Evolutionary conservation across 2,888 invertebrate species (phyloP).

Genomic region (Ophioninae sp.): DNA sequence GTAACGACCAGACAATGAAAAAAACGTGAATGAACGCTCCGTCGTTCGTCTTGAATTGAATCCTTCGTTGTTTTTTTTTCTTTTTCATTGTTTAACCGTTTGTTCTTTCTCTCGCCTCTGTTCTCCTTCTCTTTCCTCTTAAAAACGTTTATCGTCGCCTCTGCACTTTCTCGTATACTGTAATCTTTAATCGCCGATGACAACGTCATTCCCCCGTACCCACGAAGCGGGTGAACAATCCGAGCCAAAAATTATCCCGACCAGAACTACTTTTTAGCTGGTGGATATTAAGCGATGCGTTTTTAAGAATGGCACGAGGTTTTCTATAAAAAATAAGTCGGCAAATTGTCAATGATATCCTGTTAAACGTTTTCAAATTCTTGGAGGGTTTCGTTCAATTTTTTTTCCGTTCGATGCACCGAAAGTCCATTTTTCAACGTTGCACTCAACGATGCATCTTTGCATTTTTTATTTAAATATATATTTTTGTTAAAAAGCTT

Average conservation of each 20-base stretch:
- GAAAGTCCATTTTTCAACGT: background rate
- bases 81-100: constrained; percentile 15
- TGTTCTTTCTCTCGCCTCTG: background rate
- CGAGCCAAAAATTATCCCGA: constrained; percentile 8
- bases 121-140: constrained; percentile 8
- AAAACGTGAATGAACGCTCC: constrained; percentile 58
- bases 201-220: constrained; percentile 41
- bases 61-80: background rate
- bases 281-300: background rate
- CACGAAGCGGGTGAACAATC: constrained; percentile 44
- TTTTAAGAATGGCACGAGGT: background rate
- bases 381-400: background rate
- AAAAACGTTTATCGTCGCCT: constrained; percentile 1
- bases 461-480: too few relatives aligned
- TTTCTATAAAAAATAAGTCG: background rate
- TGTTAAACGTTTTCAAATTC: background rate
- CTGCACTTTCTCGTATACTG: constrained; percentile 14
- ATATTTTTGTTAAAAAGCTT: too few relatives aligned
- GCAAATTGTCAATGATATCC: background rate
- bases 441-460: too few relatives aligned
- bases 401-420: background rate
- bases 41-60: constrained; percentile 39
- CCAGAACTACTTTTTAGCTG: constrained; percentile 15
- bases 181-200: constrained; percentile 49
- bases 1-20: constrained; percentile 40